Evolutionary conservation across 2,113 vertebrate species (phyloP).

Genomic region (Bucco capensis): DNA sequence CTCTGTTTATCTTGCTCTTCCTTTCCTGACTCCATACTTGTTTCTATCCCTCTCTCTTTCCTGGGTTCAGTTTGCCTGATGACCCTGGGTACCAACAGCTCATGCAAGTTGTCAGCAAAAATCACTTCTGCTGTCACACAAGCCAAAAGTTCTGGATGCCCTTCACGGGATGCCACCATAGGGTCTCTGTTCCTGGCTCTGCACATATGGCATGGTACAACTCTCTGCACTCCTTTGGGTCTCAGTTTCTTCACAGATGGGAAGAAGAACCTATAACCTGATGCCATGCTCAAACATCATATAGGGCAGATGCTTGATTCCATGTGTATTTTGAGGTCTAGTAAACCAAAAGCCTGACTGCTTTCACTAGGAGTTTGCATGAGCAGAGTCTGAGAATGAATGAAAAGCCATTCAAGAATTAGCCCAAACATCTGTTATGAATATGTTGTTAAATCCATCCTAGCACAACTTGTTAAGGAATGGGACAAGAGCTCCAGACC

Average conservation of each 20-base stretch:
- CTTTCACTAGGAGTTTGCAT: not conserved
- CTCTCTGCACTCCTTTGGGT: not conserved
- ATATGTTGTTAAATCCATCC: not conserved
- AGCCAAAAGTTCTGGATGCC: rapidly evolving
- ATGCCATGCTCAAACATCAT: not conserved
- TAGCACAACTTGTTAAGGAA: not conserved
- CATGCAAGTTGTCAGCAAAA: not conserved
- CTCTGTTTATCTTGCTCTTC: conserved; percentile 45
- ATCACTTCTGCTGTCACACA: not conserved
- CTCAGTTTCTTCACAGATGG: not conserved
- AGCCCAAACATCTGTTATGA: not conserved
- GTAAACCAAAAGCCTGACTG: not conserved
- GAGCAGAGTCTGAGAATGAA: not conserved
- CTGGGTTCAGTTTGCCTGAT: not conserved
- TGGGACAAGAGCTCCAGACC: not conserved
- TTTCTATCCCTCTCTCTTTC: not conserved
- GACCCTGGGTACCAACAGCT: not conserved
- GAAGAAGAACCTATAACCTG: not conserved
- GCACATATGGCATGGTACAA: not conserved
- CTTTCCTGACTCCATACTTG: not conserved
- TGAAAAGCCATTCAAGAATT: not conserved
- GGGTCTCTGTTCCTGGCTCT: not conserved
- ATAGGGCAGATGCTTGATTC: not conserved
- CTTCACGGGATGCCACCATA: not conserved
- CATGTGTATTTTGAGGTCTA: not conserved